phyloP scores from a whole-genome alignment of 2,888 invertebrate genomes.

The Mactromeris polynyma region DNA sequence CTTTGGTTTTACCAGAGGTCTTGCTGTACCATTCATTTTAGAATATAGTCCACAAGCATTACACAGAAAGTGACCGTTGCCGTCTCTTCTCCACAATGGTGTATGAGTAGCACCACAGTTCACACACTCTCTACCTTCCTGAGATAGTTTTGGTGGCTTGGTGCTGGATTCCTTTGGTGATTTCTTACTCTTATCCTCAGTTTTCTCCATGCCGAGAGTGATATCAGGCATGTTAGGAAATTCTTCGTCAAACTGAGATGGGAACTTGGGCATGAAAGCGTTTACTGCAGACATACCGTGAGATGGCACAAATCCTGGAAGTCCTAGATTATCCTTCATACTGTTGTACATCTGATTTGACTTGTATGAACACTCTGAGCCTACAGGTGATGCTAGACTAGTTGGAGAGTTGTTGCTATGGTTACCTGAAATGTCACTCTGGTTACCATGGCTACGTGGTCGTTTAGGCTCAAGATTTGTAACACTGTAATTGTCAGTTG shows the following conservation, averaged over 20 bases:
- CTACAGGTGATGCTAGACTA: conserved; percentile 31
- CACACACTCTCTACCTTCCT: conserved; percentile 97
- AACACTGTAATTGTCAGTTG: conserved; percentile 24
- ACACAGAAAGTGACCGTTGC: conserved; percentile 98
- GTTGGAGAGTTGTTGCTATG: conserved; percentile 24
- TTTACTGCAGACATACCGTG: background rate
- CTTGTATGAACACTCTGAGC: conserved; percentile 31
- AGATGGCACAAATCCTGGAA: conserved; percentile 31
- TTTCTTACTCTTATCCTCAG: background rate
- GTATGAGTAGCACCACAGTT: conserved; percentile 98
- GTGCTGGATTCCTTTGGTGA: conserved; percentile 24
- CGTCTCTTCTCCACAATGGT: conserved; percentile 97
- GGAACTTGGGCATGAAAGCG: conserved; percentile 43
- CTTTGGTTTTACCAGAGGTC: conserved; percentile 70
- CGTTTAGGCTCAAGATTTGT: background rate
- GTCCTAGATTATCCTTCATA: conserved; percentile 15
- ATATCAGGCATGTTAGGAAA: conserved; percentile 34
- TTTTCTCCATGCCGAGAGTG: background rate
- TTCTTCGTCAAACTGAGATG: conserved; percentile 48
- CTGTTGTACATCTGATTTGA: conserved; percentile 2
- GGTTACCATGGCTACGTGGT: background rate
- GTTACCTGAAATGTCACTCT: background rate
- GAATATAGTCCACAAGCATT: conserved; percentile 99
- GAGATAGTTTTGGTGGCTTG: conserved; percentile 39
- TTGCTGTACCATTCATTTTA: conserved; percentile 99